A percentile compares a stretch with the other conserved stretches of the same genome.
phyloP scores from a whole-genome alignment of 2,888 invertebrate genomes.

The Polyommatus iphigenia region DNA sequence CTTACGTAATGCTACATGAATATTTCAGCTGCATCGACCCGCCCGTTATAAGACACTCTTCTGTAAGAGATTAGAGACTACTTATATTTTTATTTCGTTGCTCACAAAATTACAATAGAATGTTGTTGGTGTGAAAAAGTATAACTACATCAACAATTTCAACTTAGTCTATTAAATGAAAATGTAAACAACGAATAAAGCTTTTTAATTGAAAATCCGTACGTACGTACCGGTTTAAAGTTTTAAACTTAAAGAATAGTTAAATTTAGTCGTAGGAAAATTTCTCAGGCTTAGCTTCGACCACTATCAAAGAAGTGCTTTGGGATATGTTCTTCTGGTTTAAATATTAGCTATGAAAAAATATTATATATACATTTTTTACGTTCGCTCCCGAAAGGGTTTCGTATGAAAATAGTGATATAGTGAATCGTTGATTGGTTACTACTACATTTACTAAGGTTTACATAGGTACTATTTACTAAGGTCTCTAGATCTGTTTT shows the following conservation, averaged over 20 bases:
- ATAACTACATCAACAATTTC: not conserved
- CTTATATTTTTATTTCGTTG: conserved; percentile 8
- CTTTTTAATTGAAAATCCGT: not conserved
- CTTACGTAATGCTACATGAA: conserved; percentile 26
- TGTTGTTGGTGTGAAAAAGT: not conserved
- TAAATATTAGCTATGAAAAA: too few species aligned
- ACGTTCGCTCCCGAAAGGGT: not conserved
- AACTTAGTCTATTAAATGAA: too few species aligned
- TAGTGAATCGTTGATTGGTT: not conserved
- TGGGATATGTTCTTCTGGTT: too few species aligned
- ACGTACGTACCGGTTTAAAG: not conserved
- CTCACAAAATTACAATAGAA: not conserved
- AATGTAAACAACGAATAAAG: not conserved
- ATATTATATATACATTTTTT: too few species aligned
- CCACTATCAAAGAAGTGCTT: too few species aligned
- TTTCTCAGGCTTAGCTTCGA: not conserved
- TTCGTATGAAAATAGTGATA: not conserved
- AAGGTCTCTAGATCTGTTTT: too few species aligned
- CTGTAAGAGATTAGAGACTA: not conserved
- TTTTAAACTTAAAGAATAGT: too few species aligned
- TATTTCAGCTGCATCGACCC: conserved; percentile 11
- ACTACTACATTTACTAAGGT: not conserved
- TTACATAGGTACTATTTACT: too few species aligned
- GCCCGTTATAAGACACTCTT: conserved; percentile 20
- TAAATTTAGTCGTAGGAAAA: too few species aligned